Conservation (phyloP, 2,888 invertebrate species). For the Oscheius sp. region DNA sequence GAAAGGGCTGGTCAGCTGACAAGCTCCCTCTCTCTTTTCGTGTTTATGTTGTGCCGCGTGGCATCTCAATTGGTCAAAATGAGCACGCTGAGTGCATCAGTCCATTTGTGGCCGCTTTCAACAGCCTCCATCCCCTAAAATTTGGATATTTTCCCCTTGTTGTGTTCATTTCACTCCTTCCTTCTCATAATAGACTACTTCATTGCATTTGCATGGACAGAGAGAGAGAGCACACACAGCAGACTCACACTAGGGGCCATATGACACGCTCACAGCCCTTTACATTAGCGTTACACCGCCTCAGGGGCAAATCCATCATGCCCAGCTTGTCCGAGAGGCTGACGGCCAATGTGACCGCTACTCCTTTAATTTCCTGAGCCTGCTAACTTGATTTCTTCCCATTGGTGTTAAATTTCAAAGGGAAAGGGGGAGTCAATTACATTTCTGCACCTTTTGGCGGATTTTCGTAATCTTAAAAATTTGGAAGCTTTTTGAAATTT, state of each 20-base stretch:
- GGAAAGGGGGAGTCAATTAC: too few relatives aligned
- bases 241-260: slow-evolving; percentile 17
- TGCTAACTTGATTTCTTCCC: too few relatives aligned
- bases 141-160: background rate
- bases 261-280: slow-evolving; percentile 19
- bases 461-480: too few relatives aligned
- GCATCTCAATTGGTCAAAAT: slow-evolving; percentile 29
- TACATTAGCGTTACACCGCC: slow-evolving; percentile 35
- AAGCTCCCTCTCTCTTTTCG: background rate
- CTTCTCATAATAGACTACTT: slow-evolving; percentile 19
- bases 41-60: background rate
- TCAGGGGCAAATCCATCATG: slow-evolving; percentile 30
- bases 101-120: background rate
- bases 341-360: background rate
- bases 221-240: slow-evolving; percentile 1
- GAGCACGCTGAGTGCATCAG: slow-evolving; percentile 21
- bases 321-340: background rate
- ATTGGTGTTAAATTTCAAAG: too few relatives aligned
- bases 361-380: background rate
- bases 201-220: slow-evolving; percentile 33
- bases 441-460: too few relatives aligned
- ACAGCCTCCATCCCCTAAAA: background rate
- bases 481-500: too few relatives aligned
- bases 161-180: background rate
- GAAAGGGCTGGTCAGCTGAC: background rate